Conservation (phyloP, 2,113 vertebrate genomes). For the Mesocricetus auratus region DNA sequence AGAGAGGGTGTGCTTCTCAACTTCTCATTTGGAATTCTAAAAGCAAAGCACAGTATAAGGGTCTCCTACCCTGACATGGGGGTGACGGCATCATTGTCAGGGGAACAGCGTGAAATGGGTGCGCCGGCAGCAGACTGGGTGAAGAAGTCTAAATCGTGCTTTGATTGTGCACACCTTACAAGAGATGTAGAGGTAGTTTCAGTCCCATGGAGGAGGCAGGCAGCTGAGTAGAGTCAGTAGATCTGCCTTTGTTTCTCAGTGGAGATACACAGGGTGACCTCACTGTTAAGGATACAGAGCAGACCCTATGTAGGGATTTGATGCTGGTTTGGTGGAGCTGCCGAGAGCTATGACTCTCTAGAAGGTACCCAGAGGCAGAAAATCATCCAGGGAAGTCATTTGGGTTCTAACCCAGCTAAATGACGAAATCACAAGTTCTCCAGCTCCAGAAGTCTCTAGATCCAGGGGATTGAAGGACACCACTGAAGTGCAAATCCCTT, state of each 20-base stretch:
- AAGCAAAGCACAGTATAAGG: neutral
- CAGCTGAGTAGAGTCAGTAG: neutral
- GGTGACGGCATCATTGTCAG: neutral
- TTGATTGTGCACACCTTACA: neutral
- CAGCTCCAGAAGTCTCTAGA: neutral
- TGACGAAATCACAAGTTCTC: constrained; percentile 21
- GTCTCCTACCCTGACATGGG: neutral
- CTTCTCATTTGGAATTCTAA: neutral
- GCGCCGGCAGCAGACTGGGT: neutral
- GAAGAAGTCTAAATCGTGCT: neutral
- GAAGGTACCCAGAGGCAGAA: neutral
- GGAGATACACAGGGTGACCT: neutral
- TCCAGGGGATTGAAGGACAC: neutral
- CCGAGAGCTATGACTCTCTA: neutral
- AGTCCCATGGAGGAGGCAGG: neutral
- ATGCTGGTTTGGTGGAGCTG: neutral
- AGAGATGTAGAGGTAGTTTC: neutral
- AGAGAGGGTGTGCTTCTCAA: neutral
- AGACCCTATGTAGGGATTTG: neutral
- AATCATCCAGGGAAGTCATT: neutral
- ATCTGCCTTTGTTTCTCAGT: neutral
- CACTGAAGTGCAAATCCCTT: neutral
- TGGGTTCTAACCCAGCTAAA: neutral
- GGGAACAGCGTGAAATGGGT: neutral
- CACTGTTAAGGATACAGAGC: neutral